Base-by-base conservation (phyloP, 2,113 vertebrate species). In the Toxotes chatareus region DNA sequence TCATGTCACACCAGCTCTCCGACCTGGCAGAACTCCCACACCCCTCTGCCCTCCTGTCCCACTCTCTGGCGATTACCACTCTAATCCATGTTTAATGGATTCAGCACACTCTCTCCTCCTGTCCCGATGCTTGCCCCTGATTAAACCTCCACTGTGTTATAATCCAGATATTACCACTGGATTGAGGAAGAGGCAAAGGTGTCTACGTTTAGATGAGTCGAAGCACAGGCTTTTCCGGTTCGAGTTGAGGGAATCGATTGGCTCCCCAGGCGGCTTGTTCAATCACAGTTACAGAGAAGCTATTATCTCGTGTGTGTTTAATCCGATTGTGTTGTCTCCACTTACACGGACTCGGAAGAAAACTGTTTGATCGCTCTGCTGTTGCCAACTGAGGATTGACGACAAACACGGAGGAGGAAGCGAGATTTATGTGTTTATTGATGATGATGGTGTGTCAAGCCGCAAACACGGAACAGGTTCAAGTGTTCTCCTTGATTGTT, bases 51-150 rank as follows among this genome's bases (percentile, higher is more conserved):
- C 86, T 78, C 81, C n/a, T 70, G 84, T 87, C 83, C 85, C 67
- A 70, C 61, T 89, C 90, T 84, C 76, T 14, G n/a, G 62, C 61
- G 91, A 94, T 93, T 94, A 93, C 71, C 76, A 42, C 89, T 83
- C 51, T 94, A 94, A 94, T 94, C 92, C 93, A 91, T 93, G 88
- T 91, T 90, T 87, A 93, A 89, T 91, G 87, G 88, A 89, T 90
- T 91, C 85, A 27, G 62, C 84, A 65, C 68, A 60, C 71, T 69
- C 79, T 84, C 79, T 63, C 82, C 87, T 66, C 89, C 82, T 59
- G 73, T 62, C 76, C 80, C 46, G 83, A 87, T 77, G 86, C 65
- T 67, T 44, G 62, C 6, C 79, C 46, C 83, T 89, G 89, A 92
- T 93, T 94, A 93, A 88, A 93, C 86, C 66, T 80, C 73, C 71